Evolutionary conservation across 2,888 invertebrate genomes (phyloP).

Genomic region (Ditylenchus weischeri): DNA sequence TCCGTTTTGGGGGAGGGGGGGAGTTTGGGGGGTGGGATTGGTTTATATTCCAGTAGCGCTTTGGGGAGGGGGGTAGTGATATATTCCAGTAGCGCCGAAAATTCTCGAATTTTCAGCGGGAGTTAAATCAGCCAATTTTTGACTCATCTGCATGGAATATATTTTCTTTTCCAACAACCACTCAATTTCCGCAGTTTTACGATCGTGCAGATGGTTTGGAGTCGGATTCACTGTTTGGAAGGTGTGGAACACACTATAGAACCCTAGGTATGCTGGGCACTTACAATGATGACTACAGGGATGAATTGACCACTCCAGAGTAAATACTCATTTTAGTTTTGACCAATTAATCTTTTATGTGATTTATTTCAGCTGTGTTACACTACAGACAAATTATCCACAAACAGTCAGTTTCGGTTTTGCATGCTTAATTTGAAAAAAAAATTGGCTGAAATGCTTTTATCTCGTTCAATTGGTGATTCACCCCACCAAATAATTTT

Average conservation of each 20-base stretch:
- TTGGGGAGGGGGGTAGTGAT: too few relatives aligned
- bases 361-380: slow-evolving; percentile 1
- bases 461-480: too few relatives aligned
- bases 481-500: too few relatives aligned
- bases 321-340: slow-evolving; percentile 18
- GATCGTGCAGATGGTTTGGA: background rate
- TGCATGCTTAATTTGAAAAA: too few relatives aligned
- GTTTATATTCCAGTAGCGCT: too few relatives aligned
- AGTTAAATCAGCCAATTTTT: slow-evolving; percentile 9
- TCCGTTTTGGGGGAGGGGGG: too few relatives aligned
- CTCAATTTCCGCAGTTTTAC: slow-evolving; percentile 10
- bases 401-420: slow-evolving; percentile 19
- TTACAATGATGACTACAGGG: slow-evolving; percentile 37
- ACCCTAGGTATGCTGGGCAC: slow-evolving; percentile 40
- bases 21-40: too few relatives aligned
- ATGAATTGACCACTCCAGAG: slow-evolving; percentile 45
- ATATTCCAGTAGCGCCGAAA: background rate
- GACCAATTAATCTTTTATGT: too few relatives aligned
- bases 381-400: slow-evolving; percentile 29
- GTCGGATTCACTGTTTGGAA: slow-evolving; percentile 16
- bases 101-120: slow-evolving; percentile 10
- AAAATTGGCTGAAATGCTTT: too few relatives aligned
- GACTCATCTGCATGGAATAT: slow-evolving; percentile 10
- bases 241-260: slow-evolving; percentile 32
- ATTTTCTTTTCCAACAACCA: slow-evolving; percentile 11